Evolutionary conservation across 1,140 invertebrate species (phyloP).

Genomic region (Pseudoatta argentina): DNA sequence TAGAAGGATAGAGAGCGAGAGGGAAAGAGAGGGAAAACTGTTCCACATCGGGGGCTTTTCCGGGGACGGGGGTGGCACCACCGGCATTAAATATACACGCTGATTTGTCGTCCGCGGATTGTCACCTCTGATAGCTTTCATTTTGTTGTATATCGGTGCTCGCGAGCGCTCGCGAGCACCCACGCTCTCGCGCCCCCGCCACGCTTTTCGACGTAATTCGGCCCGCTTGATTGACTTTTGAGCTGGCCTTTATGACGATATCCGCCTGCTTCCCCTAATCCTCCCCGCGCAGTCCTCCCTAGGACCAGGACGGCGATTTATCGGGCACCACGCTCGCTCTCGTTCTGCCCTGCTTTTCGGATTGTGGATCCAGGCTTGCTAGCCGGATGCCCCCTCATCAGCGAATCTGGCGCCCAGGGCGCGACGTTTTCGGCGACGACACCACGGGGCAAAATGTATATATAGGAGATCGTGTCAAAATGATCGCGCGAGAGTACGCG

Average conservation of each 20-base stretch:
- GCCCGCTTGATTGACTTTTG: constrained; percentile 78
- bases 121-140: constrained; percentile 83
- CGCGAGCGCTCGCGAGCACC: constrained; percentile 52
- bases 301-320: constrained; percentile 66
- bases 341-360: constrained; percentile 69
- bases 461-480: constrained; percentile 51
- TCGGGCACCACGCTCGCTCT: constrained; percentile 65
- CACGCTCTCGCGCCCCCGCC: constrained; percentile 49
- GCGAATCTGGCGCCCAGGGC: constrained; percentile 53
- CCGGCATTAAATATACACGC: constrained; percentile 84
- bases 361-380: constrained; percentile 22
- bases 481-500: constrained; percentile 51
- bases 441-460: constrained; percentile 48
- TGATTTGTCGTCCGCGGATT: constrained; percentile 84
- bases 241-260: constrained; percentile 77
- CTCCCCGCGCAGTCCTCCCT: constrained; percentile 18
- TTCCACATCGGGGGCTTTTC: constrained; percentile 72
- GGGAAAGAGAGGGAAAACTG: constrained; percentile 65
- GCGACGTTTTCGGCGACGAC: constrained; percentile 68
- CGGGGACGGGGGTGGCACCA: constrained; percentile 72
- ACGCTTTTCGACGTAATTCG: constrained; percentile 78
- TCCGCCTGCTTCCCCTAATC: constrained; percentile 57
- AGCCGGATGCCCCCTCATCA: constrained; percentile 59
- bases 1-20: constrained; percentile 6
- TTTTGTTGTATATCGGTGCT: constrained; percentile 79